Evolutionary conservation across 2,113 vertebrate species (phyloP).

Genomic region (Ardeotis arabs): DNA sequence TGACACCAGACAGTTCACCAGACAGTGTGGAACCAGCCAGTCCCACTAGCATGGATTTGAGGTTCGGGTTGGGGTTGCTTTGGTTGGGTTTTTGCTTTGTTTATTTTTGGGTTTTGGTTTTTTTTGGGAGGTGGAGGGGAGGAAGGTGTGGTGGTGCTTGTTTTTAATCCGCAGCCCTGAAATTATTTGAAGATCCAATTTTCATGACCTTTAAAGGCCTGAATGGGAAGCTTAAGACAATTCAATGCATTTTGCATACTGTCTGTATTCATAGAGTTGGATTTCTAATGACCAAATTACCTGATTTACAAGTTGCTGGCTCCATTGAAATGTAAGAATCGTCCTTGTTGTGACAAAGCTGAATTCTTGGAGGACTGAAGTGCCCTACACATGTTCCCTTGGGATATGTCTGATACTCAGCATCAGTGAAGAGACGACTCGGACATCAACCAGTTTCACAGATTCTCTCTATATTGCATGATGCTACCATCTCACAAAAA

Average conservation of each 20-base stretch:
- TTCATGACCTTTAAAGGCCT: background rate
- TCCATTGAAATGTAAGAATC: background rate
- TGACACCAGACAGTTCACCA: background rate
- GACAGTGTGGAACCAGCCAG: background rate
- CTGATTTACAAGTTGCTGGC: background rate
- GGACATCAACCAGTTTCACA: background rate
- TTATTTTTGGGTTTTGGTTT: background rate
- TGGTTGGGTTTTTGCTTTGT: too few relatives aligned
- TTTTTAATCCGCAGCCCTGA: background rate
- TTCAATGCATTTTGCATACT: background rate
- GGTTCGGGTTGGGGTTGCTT: too few relatives aligned
- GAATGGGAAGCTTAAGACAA: background rate
- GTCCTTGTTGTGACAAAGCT: background rate
- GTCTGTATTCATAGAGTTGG: background rate
- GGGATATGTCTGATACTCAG: background rate
- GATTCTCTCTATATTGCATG: background rate
- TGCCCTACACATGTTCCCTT: background rate
- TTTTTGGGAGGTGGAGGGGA: background rate
- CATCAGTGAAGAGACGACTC: background rate
- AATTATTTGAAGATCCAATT: background rate
- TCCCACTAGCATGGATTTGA: background rate
- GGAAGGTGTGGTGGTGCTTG: too few relatives aligned
- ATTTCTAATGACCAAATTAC: background rate
- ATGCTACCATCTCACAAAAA: background rate
- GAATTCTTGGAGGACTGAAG: background rate